Base-by-base conservation (phyloP, 1,140 invertebrate genomes). In the Goniozus legneri region DNA sequence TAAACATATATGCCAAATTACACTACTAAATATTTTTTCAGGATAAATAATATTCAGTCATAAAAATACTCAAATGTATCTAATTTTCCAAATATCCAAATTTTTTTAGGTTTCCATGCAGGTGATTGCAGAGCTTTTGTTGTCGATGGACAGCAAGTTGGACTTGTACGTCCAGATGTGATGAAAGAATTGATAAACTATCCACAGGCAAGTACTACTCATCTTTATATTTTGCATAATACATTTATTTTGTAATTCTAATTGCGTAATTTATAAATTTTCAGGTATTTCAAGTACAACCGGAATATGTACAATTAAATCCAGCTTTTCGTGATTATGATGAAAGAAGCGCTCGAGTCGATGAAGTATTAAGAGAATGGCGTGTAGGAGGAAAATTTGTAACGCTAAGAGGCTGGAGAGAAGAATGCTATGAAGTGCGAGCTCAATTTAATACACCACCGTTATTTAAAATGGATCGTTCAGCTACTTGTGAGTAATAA, bases 341-440 rank as follows among this genome's bases (percentile, higher is more conserved):
- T 46, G 87, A 91, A 59, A 79, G 91, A 63, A 89, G 87, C 47
- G 79, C 79, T 38, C 80, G 83, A 61, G 78, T 96, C n/a, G 88
- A 91, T 47, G 79, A 83, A 65, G 86, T 95, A 30, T 76, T 96
- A 42, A 79, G 80, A 61, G 81, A 87, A 71, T 78, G 92, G 63
- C 77, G 85, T 44, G 69, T 72, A 3, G 52, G 65, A 42, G 74
- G 62, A 19, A 82, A 86, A 61, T 85, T 89, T 58, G 65, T 82
- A 13, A 83, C 87, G 3, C 71, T 96, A 2, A 84, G 85, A 65
- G 92, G 92, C 3, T 96, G 92, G 93, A 80, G 92, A 67, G 86
- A 95, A 77, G 93, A 96, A 83, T 91, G 85, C 74, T 92, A 91
- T 71, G 89, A 91, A 73, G 89, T 96, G 12, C 84, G 86, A 57